Percentiles rank a stretch among this genome's conserved stretches.
Evolutionary conservation across 2,888 invertebrate genomes (phyloP).

Genomic region (Sclerodermus sp.): DNA sequence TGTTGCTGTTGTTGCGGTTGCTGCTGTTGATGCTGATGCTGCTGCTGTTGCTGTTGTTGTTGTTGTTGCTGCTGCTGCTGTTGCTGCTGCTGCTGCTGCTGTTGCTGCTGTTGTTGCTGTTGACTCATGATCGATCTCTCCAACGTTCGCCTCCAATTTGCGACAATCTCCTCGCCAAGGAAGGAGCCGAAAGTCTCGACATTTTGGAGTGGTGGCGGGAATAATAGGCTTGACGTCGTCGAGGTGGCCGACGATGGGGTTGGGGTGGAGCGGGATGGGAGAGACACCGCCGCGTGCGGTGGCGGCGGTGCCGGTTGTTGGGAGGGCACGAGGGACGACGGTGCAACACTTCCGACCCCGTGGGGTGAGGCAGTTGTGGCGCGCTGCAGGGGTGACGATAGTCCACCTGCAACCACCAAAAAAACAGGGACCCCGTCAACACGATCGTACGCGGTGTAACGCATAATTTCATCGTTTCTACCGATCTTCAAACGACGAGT

Average conservation of each 20-base stretch:
- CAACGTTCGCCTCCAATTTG: constrained; percentile 74
- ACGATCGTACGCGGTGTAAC: constrained; percentile 29
- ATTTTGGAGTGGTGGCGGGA: constrained; percentile 66
- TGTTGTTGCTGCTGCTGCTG: constrained; percentile 37
- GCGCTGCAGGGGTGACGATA: constrained; percentile 58
- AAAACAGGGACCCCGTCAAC: constrained; percentile 48
- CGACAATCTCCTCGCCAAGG: constrained; percentile 82
- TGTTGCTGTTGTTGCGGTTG: constrained; percentile 36
- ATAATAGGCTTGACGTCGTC: constrained; percentile 56
- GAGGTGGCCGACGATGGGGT: constrained; percentile 54
- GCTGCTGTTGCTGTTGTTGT: constrained; percentile 38
- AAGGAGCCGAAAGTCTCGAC: constrained; percentile 73
- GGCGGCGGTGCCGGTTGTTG: constrained; percentile 40
- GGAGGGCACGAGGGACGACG: constrained; percentile 51
- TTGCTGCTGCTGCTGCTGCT: constrained; percentile 41
- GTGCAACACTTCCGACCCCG: constrained; percentile 47
- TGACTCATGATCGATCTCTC: constrained; percentile 60
- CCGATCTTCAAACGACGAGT: constrained; percentile 14
- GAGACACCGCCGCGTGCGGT: constrained; percentile 32
- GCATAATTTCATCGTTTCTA: constrained; percentile 1
- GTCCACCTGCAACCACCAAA: constrained; percentile 58
- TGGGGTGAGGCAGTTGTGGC: constrained; percentile 57
- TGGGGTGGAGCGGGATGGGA: constrained; percentile 52
- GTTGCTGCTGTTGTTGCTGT: constrained; percentile 48
- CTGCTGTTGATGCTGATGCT: constrained; percentile 38